phyloP scores from a whole-genome alignment of 2,113 vertebrate genomes.

The Salvelinus fontinalis region DNA sequence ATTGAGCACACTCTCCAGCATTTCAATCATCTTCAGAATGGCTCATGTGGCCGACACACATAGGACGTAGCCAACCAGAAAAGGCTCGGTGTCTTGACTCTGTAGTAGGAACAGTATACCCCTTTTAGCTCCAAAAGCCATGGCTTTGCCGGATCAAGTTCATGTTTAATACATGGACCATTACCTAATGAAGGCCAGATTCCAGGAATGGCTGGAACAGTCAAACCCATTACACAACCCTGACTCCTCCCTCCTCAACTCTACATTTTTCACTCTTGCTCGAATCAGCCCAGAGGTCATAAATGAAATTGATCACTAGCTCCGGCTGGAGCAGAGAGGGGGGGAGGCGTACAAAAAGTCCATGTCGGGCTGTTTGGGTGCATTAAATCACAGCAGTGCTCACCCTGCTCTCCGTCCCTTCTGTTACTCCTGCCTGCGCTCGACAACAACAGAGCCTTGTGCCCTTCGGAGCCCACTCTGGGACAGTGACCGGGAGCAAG shows the following conservation, averaged over 20 bases:
- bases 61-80: not conserved
- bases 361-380: slow-evolving; percentile 18
- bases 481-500: not conserved
- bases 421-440: slow-evolving; percentile 26
- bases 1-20: slow-evolving; percentile 11
- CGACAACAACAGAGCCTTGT: slow-evolving; percentile 31
- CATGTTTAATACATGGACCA: slow-evolving; percentile 63
- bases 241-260: slow-evolving; percentile 42
- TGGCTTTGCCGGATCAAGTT: slow-evolving; percentile 3
- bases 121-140: slow-evolving; percentile 28
- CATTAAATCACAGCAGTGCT: slow-evolving; percentile 9
- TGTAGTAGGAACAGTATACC: slow-evolving; percentile 11
- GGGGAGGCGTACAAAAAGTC: slow-evolving; percentile 19
- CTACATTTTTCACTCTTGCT: slow-evolving; percentile 64
- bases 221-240: slow-evolving; percentile 58
- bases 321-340: slow-evolving; percentile 37
- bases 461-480: slow-evolving; percentile 22
- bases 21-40: slow-evolving; percentile 34
- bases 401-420: not conserved
- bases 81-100: not conserved
- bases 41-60: slow-evolving; percentile 37
- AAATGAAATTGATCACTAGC: slow-evolving; percentile 72
- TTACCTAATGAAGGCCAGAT: slow-evolving; percentile 63
- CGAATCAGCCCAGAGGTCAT: slow-evolving; percentile 65
- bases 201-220: slow-evolving; percentile 63